Evolutionary conservation across 2,113 vertebrate genomes (phyloP).

Genomic region (Brachyhypopomus gauderio): DNA sequence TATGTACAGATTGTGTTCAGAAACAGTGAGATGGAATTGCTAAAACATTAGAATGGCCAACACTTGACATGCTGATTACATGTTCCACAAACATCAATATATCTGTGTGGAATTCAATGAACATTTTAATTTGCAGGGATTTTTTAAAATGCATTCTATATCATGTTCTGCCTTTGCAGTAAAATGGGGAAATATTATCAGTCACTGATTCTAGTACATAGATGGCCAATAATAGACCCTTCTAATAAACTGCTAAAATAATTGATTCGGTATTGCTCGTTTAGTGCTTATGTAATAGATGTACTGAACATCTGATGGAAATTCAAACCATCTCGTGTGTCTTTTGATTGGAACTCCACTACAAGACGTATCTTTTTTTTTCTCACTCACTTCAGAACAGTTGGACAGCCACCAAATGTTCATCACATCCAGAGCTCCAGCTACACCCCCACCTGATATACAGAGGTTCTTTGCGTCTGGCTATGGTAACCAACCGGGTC

Average conservation of each 20-base stretch:
- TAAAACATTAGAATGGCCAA: not conserved
- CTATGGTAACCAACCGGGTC: constrained; percentile 28
- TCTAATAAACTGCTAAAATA: not conserved
- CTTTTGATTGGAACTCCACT: constrained; percentile 30
- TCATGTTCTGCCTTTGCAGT: too few species aligned
- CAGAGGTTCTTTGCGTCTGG: constrained; percentile 25
- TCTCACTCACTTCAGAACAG: constrained; percentile 1
- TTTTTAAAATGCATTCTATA: too few species aligned
- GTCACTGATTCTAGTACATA: not conserved
- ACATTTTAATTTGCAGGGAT: too few species aligned
- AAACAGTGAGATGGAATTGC: not conserved
- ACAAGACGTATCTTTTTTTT: constrained; percentile 11
- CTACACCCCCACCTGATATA: constrained; percentile 30
- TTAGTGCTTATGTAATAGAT: not conserved
- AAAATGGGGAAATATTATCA: not conserved
- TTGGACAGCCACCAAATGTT: constrained; percentile 12
- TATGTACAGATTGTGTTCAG: not conserved
- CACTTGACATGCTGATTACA: too few species aligned
- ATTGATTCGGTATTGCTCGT: not conserved
- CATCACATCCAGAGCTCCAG: constrained; percentile 30
- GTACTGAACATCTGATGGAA: not conserved
- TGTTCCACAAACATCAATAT: not conserved
- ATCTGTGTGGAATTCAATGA: not conserved
- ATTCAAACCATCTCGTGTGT: not conserved
- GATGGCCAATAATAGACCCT: not conserved